Base-by-base conservation (phyloP, 2,797 vertebrate genomes). In the Gallinago solitaria region DNA sequence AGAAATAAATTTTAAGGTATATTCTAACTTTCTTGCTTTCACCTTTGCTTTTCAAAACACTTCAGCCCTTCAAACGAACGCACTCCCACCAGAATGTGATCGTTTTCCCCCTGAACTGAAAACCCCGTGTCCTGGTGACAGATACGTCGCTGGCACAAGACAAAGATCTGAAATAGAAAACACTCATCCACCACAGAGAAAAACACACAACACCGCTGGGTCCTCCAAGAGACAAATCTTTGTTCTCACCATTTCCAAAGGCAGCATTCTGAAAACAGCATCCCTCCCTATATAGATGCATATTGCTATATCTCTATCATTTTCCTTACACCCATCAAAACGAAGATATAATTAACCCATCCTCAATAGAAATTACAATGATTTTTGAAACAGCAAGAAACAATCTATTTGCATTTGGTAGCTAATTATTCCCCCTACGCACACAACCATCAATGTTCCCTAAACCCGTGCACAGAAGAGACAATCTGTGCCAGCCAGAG, bases 381-480 rank as follows among this genome's bases (percentile, higher is more conserved):
- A 90, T 95, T 96, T 89, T 89, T 70, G 76, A 95, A 96, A 76
- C 76, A 74, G 92, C 70, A 63, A 90, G 91, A 95, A 93, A 82
- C 85, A 93, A 92, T 83, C 65, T 45, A 75, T 90, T 87, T 92
- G 95, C 95, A 83, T 95, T 94, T 85, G 91, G 87, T 65, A 83
- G 93, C 88, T 95, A 85, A 95, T 97, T 93, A 95, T 96, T 94
- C 95, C 89, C 96, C 95, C 92, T 95, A 93, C 63, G 56, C 92
- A 90, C 95, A 73, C 87, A 95, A 83, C 77, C 96, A 95, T 82
- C 91, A 89, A 90, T 91, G 43, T 86, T 92, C 93, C 91, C 76
- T 86, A 67, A 79, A 88, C 73, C 84, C 68, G 80, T 60, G 43
- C 78, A 41, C 30, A 5, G 95, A 96, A 90, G 86, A 92, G 90